Conservation (phyloP, 2,888 invertebrate genomes). For the Melieria crassipennis region DNA sequence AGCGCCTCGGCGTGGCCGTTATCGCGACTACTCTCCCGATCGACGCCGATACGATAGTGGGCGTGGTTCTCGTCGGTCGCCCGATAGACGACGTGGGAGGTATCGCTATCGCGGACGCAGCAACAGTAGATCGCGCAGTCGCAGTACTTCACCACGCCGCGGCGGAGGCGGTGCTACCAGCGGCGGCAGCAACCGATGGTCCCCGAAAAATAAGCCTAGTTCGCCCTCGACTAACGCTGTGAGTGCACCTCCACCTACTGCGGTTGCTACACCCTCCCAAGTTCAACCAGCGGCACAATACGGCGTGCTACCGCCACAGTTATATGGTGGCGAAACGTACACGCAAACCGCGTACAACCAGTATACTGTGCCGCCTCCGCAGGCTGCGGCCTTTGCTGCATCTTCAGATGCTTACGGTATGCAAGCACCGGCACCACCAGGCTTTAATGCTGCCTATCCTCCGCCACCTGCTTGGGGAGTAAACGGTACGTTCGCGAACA, state of each 20-base stretch:
- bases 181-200: slow-evolving; percentile 53
- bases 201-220: slow-evolving; percentile 56
- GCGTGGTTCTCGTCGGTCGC: slow-evolving; percentile 51
- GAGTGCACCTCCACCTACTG: slow-evolving; percentile 41
- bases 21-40: slow-evolving; percentile 57
- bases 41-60: slow-evolving; percentile 53
- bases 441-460: slow-evolving; percentile 56
- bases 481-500: slow-evolving; percentile 32
- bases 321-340: slow-evolving; percentile 54
- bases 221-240: slow-evolving; percentile 50
- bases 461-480: slow-evolving; percentile 59
- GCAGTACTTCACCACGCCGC: slow-evolving; percentile 53
- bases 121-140: slow-evolving; percentile 55
- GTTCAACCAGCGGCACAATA: slow-evolving; percentile 48
- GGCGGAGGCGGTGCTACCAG: slow-evolving; percentile 45
- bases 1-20: slow-evolving; percentile 48
- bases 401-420: slow-evolving; percentile 44
- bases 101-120: slow-evolving; percentile 52
- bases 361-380: slow-evolving; percentile 52
- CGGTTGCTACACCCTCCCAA: slow-evolving; percentile 40
- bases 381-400: slow-evolving; percentile 48
- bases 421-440: slow-evolving; percentile 52
- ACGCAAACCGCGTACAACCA: slow-evolving; percentile 51
- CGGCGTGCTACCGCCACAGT: slow-evolving; percentile 51
- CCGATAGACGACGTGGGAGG: slow-evolving; percentile 50